A percentile compares a stretch with the other conserved stretches of the same genome.
Conservation (phyloP, 2,797 vertebrate genomes). For the Anolis apletophallus region DNA sequence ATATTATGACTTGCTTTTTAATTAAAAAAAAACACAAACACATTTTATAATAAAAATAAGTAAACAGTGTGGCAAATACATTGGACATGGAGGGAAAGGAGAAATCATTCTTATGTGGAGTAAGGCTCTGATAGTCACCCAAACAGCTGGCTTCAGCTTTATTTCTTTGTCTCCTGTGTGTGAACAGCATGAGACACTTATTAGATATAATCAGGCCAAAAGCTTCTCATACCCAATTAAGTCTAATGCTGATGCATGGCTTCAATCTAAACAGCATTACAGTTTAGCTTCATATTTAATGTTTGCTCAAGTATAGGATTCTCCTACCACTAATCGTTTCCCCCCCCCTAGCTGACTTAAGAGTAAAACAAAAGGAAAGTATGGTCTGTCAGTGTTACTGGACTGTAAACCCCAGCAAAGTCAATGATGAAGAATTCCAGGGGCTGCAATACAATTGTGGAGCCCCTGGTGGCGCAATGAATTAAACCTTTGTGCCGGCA, state of each 20-base stretch:
- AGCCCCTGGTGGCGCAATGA: too few species aligned
- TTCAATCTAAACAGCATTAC: slow-evolving; percentile 59
- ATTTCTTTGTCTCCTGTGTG: slow-evolving; percentile 23
- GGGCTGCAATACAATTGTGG: too few species aligned
- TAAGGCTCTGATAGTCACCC: slow-evolving; percentile 11
- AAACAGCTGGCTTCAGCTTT: slow-evolving; percentile 3
- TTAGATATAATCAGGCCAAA: slow-evolving; percentile 10
- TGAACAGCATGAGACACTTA: neutral
- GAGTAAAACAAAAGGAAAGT: neutral
- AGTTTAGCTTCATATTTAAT: slow-evolving; percentile 47
- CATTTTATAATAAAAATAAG: slow-evolving; percentile 2
- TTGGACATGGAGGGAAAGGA: neutral
- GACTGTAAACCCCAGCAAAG: too few species aligned
- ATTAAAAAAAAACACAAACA: neutral
- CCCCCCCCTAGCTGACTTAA: slow-evolving; percentile 58
- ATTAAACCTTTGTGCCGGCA: too few species aligned
- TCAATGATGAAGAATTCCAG: too few species aligned
- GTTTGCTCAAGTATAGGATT: slow-evolving; percentile 62
- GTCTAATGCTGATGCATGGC: slow-evolving; percentile 55
- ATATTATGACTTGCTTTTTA: neutral
- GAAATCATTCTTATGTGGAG: neutral
- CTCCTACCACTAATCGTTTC: slow-evolving; percentile 63
- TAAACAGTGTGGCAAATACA: neutral
- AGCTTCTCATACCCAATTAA: slow-evolving; percentile 33
- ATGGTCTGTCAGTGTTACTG: too few species aligned